phyloP scores from a whole-genome alignment of 2,797 vertebrate genomes.

The Typhlichthys subterraneus region DNA sequence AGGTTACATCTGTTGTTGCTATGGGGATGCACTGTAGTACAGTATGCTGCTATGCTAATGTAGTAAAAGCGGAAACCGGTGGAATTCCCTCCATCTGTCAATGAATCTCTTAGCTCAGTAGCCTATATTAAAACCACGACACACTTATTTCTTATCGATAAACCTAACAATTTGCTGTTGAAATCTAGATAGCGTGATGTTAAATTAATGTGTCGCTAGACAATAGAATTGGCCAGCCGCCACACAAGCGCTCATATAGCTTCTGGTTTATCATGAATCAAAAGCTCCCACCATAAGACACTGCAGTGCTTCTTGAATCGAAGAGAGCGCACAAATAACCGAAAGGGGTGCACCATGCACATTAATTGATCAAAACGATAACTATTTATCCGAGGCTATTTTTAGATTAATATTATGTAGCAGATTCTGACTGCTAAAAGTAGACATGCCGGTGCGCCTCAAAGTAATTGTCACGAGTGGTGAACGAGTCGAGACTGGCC shows the following conservation, averaged over 20 bases:
- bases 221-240: too few relatives aligned
- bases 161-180: slow-evolving; percentile 11
- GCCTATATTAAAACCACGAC: background rate
- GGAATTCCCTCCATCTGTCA: slow-evolving; percentile 62
- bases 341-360: too few relatives aligned
- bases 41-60: slow-evolving; percentile 35
- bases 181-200: background rate
- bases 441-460: background rate
- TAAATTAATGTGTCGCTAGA: too few relatives aligned
- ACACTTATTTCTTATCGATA: too few relatives aligned
- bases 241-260: background rate
- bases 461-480: background rate
- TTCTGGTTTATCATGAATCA: slow-evolving; percentile 1
- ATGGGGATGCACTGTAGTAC: slow-evolving; percentile 42
- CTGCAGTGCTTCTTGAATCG: slow-evolving; percentile 30
- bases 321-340: background rate
- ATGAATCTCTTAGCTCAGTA: background rate
- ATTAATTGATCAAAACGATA: too few relatives aligned
- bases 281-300: slow-evolving; percentile 27
- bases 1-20: slow-evolving; percentile 55
- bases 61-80: slow-evolving; percentile 28
- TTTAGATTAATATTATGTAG: too few relatives aligned
- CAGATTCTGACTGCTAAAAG: background rate
- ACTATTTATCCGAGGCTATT: too few relatives aligned
- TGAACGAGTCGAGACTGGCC: background rate